Base-by-base conservation (phyloP, 2,888 invertebrate genomes). In the Dicranocentrus wangi region DNA sequence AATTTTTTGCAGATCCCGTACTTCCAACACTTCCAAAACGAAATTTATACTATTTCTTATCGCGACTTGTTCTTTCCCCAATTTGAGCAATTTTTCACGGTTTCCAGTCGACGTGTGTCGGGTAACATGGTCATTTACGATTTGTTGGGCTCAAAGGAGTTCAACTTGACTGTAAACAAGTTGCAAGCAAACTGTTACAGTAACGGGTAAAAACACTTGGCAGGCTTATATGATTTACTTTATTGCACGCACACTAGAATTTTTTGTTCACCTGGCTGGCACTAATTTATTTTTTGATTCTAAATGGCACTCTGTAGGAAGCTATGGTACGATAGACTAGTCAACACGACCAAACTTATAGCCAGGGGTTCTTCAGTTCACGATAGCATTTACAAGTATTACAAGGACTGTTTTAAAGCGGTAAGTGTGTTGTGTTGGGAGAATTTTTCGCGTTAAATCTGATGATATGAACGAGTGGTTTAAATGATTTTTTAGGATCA, bases 101-200 rank as follows among this genome's bases (percentile, higher is more conserved):
- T 78, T 0, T 69, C 71, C 23, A 78, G 79, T n/a, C 68, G 86
- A 2, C 63, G 69, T 15, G 83, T 86, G 0, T 81, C 82, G 3
- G 86, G 80, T n/a, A 86, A 86, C 43, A 27, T 86, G 8, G 73
- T 84, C 1, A 32, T 86, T 1, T 86, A 84, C 43, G 83, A 86
- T 53, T 17, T 86, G 21, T 47, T 86, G 7, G 80, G 77, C 10
- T 78, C 72, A 0, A 15, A 21, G 13, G 47, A 73, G 2, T 70
- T 70, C 53, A 55, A 76, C 47, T 27, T 71, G 2, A 53, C 39
- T 17, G 58, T 78, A 21, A 82, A 73, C 27, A 68, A 69, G n/a
- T 42, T 77, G 1, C 19, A 82, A 13, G 84, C 84, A 0, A 23
- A 73, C 65, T 84, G 84, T 63, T 55, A 66, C 39, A 47, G 51